A percentile compares a stretch with the other conserved stretches of the same genome.
Conservation (phyloP, 1,140 invertebrate species). For the Radopholus similis region DNA sequence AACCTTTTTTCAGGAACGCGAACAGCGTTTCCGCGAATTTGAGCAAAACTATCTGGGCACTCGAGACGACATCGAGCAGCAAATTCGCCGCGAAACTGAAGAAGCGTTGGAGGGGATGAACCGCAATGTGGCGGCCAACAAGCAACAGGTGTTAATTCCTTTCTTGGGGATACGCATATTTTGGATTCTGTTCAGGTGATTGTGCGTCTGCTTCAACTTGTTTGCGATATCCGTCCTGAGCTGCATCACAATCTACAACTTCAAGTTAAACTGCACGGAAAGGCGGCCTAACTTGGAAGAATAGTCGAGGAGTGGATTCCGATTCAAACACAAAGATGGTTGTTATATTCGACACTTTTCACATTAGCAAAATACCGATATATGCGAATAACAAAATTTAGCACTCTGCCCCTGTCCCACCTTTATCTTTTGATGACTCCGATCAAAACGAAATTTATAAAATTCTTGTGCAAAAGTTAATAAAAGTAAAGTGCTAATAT, state of each 20-base stretch:
- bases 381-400: no score
- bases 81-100: conserved; percentile 52
- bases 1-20: conserved; percentile 50
- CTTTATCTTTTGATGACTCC: no score
- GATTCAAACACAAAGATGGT: no score
- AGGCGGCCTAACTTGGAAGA: conserved; percentile 15
- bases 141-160: conserved; percentile 40
- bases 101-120: conserved; percentile 48
- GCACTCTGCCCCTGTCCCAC: no score
- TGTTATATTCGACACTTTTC: no score
- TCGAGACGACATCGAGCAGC: conserved; percentile 57
- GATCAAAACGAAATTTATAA: no score
- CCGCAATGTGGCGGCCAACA: conserved; percentile 47
- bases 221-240: conserved; percentile 83
- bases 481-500: no score
- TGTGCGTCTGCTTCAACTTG: conserved; percentile 74
- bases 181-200: conserved; percentile 68
- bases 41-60: conserved; percentile 59
- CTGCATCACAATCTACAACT: conserved; percentile 72
- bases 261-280: conserved; percentile 49
- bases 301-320: no score
- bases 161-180: background rate
- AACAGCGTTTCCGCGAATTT: conserved; percentile 56
- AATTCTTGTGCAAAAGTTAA: no score
- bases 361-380: no score